A percentile compares a stretch with the other conserved stretches of the same genome.
Conservation (phyloP, 2,797 vertebrate genomes). For the Eulemur albifrons region DNA sequence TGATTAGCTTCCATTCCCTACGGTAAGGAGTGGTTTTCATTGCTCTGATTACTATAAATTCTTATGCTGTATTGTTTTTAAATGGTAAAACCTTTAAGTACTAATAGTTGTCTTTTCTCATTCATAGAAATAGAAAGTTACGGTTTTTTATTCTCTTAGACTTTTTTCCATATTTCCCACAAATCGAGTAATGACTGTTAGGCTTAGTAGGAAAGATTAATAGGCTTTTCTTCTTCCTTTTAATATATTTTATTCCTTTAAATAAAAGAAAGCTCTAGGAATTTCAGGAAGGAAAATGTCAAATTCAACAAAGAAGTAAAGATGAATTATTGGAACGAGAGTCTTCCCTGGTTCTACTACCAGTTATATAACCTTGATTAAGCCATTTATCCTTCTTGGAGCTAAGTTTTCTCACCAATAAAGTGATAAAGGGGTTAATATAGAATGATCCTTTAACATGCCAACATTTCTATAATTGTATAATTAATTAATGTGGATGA, state of each 20-base stretch:
- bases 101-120: conserved; percentile 39
- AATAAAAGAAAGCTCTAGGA: neutral
- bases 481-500: neutral
- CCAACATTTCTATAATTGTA: neutral
- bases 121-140: neutral
- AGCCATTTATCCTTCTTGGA: conserved; percentile 4
- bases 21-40: neutral
- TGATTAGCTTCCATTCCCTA: neutral
- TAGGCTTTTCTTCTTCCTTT: neutral
- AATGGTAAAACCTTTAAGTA: neutral
- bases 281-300: neutral
- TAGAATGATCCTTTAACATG: conserved; percentile 15
- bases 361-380: neutral
- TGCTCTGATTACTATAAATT: neutral
- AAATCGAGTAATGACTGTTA: neutral
- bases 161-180: neutral
- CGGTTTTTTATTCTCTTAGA: neutral
- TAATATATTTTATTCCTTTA: conserved; percentile 11
- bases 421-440: neutral
- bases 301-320: conserved; percentile 16
- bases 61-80: neutral
- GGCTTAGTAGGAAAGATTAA: neutral
- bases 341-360: neutral
- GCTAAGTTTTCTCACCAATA: conserved; percentile 6
- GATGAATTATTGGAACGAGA: neutral